Percentiles rank a stretch among this genome's conserved stretches.
phyloP scores from a whole-genome alignment of 2,797 vertebrate genomes.

The Iguana delicatissima region DNA sequence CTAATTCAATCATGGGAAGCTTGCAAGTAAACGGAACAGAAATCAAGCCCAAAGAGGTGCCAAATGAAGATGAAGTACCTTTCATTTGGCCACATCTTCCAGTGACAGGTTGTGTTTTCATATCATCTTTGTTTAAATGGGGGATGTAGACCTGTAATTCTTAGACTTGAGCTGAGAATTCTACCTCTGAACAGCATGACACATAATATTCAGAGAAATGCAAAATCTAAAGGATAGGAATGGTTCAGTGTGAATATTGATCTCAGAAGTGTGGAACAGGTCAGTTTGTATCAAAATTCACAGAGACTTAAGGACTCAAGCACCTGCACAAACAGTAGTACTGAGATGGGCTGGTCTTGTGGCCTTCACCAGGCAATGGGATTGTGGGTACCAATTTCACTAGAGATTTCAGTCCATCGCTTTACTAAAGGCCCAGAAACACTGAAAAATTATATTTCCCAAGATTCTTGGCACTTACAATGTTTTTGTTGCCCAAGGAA shows the following conservation, averaged over 20 bases:
- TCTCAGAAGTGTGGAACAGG: not conserved
- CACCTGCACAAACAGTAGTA: not conserved
- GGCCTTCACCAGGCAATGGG: not conserved
- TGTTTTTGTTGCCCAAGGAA: not conserved
- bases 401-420: not conserved
- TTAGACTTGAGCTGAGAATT: not conserved
- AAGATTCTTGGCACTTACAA: not conserved
- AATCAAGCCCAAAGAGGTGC: conserved; percentile 61
- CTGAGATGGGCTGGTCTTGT: not conserved
- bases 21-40: conserved; percentile 57
- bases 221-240: not conserved
- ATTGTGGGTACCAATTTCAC: not conserved
- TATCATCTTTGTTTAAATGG: conserved; percentile 55
- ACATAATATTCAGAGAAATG: not conserved
- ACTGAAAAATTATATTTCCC: not conserved
- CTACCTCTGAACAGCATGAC: conserved; percentile 8
- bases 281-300: not conserved
- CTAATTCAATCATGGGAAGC: conserved; percentile 56
- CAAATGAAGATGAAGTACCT: conserved; percentile 49
- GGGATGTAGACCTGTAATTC: conserved; percentile 33
- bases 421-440: not conserved
- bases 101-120: conserved; percentile 41
- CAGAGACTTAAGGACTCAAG: not conserved
- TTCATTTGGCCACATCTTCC: conserved; percentile 36
- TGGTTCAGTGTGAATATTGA: not conserved